phyloP scores from a whole-genome alignment of 1,140 invertebrate species.

The Brachionus calyciflorus region DNA sequence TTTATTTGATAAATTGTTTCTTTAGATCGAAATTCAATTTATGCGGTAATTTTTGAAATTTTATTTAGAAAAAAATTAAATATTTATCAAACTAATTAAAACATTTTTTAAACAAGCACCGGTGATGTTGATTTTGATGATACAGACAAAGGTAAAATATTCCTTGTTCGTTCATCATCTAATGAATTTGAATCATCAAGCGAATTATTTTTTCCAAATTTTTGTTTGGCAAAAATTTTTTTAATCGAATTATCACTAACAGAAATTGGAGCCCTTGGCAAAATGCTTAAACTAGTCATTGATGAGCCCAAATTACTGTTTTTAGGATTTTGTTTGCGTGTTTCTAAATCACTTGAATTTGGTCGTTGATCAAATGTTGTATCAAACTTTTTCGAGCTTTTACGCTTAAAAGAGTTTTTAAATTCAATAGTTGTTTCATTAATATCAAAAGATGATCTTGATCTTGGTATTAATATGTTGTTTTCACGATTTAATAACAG shows the following conservation, averaged over 20 bases:
- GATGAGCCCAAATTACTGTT: neutral
- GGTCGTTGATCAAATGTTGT: neutral
- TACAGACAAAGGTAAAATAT: too few species aligned
- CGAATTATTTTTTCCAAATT: neutral
- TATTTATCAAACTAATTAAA: too few species aligned
- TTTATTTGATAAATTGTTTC: too few species aligned
- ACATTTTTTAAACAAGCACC: too few species aligned
- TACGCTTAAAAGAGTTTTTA: neutral
- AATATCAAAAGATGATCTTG: neutral
- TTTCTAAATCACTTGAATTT: constrained; percentile 5
- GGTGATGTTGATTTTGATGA: too few species aligned
- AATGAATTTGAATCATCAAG: too few species aligned
- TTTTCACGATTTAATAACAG: neutral
- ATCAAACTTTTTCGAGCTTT: neutral
- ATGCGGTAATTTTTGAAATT: too few species aligned
- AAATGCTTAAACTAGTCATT: neutral
- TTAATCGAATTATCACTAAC: neutral
- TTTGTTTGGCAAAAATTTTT: neutral
- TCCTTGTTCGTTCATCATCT: too few species aligned
- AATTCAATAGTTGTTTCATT: neutral
- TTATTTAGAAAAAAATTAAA: too few species aligned
- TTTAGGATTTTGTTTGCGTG: neutral
- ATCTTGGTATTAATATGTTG: neutral
- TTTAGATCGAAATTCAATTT: too few species aligned
- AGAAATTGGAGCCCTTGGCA: neutral